phyloP scores from a whole-genome alignment of 2,797 vertebrate genomes.

The Onychomys leucogaster region DNA sequence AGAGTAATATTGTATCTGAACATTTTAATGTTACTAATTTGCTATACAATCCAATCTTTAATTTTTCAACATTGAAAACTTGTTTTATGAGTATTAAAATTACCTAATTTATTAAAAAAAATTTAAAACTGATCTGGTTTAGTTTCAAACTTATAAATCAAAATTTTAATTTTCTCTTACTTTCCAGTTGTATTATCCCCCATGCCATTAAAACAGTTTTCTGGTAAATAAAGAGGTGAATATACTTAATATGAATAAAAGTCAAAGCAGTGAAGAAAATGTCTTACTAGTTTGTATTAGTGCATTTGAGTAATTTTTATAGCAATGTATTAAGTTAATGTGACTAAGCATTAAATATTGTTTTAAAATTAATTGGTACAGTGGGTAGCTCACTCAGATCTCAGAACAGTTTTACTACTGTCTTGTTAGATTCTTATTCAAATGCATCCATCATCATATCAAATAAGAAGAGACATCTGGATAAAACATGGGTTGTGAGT shows the following conservation, averaged over 20 bases:
- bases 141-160: slow-evolving; percentile 2
- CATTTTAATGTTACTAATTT: background rate
- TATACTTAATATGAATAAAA: background rate
- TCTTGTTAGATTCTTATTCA: background rate
- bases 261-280: background rate
- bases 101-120: background rate
- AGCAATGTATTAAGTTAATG: background rate
- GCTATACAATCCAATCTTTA: background rate
- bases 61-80: background rate
- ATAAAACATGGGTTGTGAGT: background rate
- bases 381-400: background rate
- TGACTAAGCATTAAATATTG: background rate
- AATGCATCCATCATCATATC: background rate
- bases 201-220: background rate
- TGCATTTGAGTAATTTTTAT: background rate
- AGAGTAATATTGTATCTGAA: background rate
- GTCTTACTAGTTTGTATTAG: background rate
- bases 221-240: background rate
- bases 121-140: background rate
- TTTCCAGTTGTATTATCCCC: background rate
- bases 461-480: background rate
- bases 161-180: background rate
- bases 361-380: background rate
- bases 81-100: background rate
- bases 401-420: background rate